Percentiles rank a stretch among this genome's conserved stretches.
Evolutionary conservation across 1,140 invertebrate species (phyloP).

Genomic region (Drosophila varians): DNA sequence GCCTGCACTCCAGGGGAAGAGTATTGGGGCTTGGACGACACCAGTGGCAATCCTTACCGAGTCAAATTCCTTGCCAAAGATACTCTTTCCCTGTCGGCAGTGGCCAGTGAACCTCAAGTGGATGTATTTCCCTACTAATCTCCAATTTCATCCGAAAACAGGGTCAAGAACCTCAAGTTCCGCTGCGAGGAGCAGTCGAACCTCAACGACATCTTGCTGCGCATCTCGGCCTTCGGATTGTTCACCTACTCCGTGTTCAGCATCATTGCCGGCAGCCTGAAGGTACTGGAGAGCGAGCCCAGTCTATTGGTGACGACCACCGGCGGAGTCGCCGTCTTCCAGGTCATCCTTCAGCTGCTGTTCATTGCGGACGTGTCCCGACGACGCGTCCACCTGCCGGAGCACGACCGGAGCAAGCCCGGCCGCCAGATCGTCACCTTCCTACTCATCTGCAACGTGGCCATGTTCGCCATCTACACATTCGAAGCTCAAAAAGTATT

Average conservation of each 20-base stretch:
- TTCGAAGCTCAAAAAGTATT: conserved; percentile 97
- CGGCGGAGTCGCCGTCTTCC: conserved; percentile 91
- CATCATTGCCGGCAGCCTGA: conserved; percentile 94
- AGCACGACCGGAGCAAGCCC: conserved; percentile 96
- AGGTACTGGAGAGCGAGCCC: conserved; percentile 92
- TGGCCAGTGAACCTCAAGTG: not conserved
- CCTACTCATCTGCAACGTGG: conserved; percentile 96
- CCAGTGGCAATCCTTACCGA: too few species aligned
- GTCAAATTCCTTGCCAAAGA: not conserved
- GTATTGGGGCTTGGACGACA: too few species aligned
- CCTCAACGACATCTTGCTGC: conserved; percentile 94
- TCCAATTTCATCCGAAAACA: conserved; percentile 71
- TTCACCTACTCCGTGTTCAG: conserved; percentile 97
- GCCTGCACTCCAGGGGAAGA: not conserved
- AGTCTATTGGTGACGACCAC: conserved; percentile 95
- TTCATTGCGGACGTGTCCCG: conserved; percentile 97
- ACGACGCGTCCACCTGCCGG: conserved; percentile 93
- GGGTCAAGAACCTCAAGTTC: conserved; percentile 94
- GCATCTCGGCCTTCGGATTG: conserved; percentile 95
- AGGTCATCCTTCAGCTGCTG: conserved; percentile 95
- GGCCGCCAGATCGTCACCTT: conserved; percentile 98
- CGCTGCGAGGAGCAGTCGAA: conserved; percentile 94
- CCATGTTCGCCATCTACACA: conserved; percentile 97
- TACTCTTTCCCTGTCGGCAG: not conserved
- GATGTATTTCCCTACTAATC: not conserved